Percentiles rank a stretch among this genome's conserved stretches.
These are phyloP conservation scores for Diachasmimorpha longicaudata DNA, from an alignment of 1,140 invertebrate genomes.

Conservation along the genomic window DNA sequence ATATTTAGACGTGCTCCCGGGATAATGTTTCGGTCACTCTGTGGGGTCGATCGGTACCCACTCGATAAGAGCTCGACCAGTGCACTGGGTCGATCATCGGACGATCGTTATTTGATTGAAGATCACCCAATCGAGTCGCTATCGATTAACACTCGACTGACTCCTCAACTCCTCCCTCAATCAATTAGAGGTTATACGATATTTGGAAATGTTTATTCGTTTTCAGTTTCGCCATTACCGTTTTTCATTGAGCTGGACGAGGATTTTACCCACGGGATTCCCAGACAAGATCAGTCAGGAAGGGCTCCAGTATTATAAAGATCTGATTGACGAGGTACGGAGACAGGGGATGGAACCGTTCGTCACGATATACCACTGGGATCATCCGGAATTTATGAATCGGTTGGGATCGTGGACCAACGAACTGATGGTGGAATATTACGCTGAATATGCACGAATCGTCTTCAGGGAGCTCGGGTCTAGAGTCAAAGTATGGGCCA, in stretches of 20 bases:
- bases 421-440: slow-evolving; percentile 65
- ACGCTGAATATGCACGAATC: slow-evolving; percentile 62
- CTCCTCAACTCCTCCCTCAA: too few species aligned
- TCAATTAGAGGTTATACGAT: too few species aligned
- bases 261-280: slow-evolving; percentile 67
- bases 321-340: slow-evolving; percentile 64
- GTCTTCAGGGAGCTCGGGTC: slow-evolving; percentile 59
- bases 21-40: too few species aligned
- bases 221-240: slow-evolving; percentile 60
- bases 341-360: slow-evolving; percentile 62
- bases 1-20: too few species aligned
- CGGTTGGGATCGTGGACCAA: slow-evolving; percentile 70
- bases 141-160: too few species aligned
- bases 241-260: slow-evolving; percentile 69
- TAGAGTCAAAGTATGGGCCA: slow-evolving; percentile 57
- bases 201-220: too few species aligned
- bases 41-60: too few species aligned
- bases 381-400: slow-evolving; percentile 62
- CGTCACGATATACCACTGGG: slow-evolving; percentile 66
- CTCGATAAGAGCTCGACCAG: too few species aligned
- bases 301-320: slow-evolving; percentile 67
- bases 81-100: too few species aligned
- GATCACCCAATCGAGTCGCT: too few species aligned
- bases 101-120: too few species aligned
- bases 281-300: slow-evolving; percentile 60